Evolutionary conservation across 2,888 invertebrate species (phyloP).

Genomic region (Diarsia mendica): DNA sequence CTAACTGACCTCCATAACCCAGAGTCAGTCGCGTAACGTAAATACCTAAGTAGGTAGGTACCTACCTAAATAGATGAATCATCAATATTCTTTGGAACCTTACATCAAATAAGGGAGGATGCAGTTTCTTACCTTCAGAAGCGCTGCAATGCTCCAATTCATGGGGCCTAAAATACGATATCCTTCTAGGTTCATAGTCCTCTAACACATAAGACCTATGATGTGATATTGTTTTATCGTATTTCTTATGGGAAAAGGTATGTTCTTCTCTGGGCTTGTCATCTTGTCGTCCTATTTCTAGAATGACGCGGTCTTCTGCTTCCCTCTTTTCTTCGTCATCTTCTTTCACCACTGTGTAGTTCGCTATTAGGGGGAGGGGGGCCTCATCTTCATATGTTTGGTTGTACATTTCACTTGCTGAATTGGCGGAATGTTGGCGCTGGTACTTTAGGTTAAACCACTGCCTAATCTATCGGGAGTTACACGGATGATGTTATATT

Average conservation of each 20-base stretch:
- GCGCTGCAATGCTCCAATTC: conserved; percentile 77
- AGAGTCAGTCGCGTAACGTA: background rate
- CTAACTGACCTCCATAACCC: too few species aligned
- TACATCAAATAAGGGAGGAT: background rate
- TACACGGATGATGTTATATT: background rate
- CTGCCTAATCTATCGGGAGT: background rate
- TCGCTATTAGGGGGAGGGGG: conserved; percentile 83
- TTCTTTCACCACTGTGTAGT: conserved; percentile 83
- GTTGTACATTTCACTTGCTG: conserved; percentile 76
- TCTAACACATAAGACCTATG: conserved; percentile 86
- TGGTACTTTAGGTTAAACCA: background rate
- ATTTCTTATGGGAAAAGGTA: conserved; percentile 89
- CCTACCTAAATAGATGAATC: conserved; percentile 4
- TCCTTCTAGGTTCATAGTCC: conserved; percentile 83
- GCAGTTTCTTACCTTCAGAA: conserved; percentile 76
- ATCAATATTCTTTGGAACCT: background rate
- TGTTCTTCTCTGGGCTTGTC: conserved; percentile 85
- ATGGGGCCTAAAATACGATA: conserved; percentile 82
- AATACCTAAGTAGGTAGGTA: too few species aligned
- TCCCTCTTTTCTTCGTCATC: conserved; percentile 83
- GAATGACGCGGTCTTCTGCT: conserved; percentile 83
- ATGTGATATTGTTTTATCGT: conserved; percentile 88
- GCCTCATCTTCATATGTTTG: conserved; percentile 83
- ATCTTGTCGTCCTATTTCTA: conserved; percentile 88
- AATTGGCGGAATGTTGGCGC: background rate